Evolutionary conservation across 2,797 vertebrate genomes (phyloP), one percentile per base, ranked within the genome.

Genomic region (Onychomys arenicola): DNA sequence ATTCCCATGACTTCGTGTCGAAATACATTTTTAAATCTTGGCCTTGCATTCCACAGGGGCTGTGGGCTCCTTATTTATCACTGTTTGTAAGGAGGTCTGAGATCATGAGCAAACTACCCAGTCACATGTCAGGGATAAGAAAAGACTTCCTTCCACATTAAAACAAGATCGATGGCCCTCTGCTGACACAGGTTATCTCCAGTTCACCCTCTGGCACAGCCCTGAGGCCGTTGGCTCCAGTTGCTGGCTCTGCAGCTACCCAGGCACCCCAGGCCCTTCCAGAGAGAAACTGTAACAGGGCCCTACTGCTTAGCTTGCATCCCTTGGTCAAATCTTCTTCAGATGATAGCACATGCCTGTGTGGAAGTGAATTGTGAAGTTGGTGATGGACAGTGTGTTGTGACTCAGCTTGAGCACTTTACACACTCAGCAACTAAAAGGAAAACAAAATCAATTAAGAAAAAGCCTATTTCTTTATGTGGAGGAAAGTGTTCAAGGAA

Each of bases 1-100:
- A 65, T 76, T 87, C 95, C 83, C 90, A 75, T 69, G 96, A 91
- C 95, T 96, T 84, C 73, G 73, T 67, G 67, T 75, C 49, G 91
- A 94, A 75, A 97, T 14, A 86, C 77, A 55, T 23, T 86, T 92
- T 73, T 13, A 63, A 71, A 34, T 69, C 78, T 34, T 25, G 77
- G 65, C 2, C 76, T 59, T 40, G 73, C 69, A 1, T 83, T 87
- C 82, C 87, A 40, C 87, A 65, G 32, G 5, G 12, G 43, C 32
- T 17, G 2, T 2, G 29, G 49, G 6, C 49, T 63, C 17, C 13
- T 67, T 91, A 89, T 69, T 89, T 67, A 69, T 12, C 13, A 10
- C 49, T 13, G 6, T 52, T 46, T 55, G 52, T 57, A 17, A 14
- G 0, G 14, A 34, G 67, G 57, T 59, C 65, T 43, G 46, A 61